Base-by-base conservation (phyloP, 2,113 vertebrate species). In the Festucalex cinctus region DNA sequence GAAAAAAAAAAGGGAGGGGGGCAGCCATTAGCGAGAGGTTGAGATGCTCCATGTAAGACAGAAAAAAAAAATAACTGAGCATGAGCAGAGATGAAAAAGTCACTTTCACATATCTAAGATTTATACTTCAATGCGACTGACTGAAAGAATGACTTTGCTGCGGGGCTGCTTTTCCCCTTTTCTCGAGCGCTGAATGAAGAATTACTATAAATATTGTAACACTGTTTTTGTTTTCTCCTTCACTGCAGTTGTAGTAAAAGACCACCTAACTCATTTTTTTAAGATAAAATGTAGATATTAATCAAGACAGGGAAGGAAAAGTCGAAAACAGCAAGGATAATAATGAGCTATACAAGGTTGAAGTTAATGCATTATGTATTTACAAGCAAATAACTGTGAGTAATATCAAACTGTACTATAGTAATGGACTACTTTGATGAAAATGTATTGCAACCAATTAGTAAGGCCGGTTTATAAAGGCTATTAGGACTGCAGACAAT, bases 81-180 rank as follows among this genome's bases (percentile, higher is more conserved):
- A 39, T 6, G 58, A 35, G 36, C n/a, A 14, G 57, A 37, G 32
- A 36, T 59, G 17, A 59, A 13, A 59, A 59, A 35, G 58, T 61
- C 35, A 14, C 36, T 61, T 61, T 39, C n/a, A 39, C 63, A 83
- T 73, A 65, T 63, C 73, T 81, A 12, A 43, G 71, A 75, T 74
- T 57, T 66, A 44, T 58, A 74, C 17, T 78, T 64, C 57, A 22
- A 3, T 1, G 5, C 12, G 41, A 54, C 73, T 3, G 59, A 67
- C 63, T 64, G 57, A 24, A 14, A 62, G n/a, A 41, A 41, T 41
- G 37, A 62, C 51, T 65, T 39, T 13, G 58, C 53, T 60, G 57
- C 13, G 16, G 32, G 54, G 26, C 41, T 65, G 24, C 43, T 19
- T 17, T 68, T 62, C 71, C 58, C 72, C 68, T 66, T 68, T 24